These are phyloP conservation scores for Chrysoperla carnea DNA, from an alignment of 1,140 invertebrate species.

Conservation along the genomic window DNA sequence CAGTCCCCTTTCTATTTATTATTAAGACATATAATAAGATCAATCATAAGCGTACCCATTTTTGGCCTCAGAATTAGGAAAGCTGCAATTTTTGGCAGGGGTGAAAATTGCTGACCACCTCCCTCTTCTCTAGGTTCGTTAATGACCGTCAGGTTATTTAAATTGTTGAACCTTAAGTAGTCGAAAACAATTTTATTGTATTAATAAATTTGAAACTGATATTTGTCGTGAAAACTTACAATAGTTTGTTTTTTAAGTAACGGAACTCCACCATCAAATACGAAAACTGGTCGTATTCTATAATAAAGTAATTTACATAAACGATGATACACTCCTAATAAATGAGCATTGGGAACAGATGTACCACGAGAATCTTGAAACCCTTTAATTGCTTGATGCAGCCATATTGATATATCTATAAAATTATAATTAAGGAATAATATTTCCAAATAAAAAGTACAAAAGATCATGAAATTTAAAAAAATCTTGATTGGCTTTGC, in stretches of 20 bases:
- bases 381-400: slow-evolving; percentile 92
- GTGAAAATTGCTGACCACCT: too few species aligned
- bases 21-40: too few species aligned
- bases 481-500: too few species aligned
- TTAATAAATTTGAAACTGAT: too few species aligned
- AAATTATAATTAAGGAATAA: slow-evolving; percentile 6
- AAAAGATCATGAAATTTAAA: slow-evolving; percentile 1
- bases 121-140: too few species aligned
- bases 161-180: too few species aligned
- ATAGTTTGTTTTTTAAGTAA: slow-evolving; percentile 82
- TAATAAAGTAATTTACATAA: slow-evolving; percentile 94
- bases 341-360: slow-evolving; percentile 73
- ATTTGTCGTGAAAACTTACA: slow-evolving; percentile 44
- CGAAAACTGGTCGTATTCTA: slow-evolving; percentile 92
- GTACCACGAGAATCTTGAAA: slow-evolving; percentile 74
- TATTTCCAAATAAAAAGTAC: slow-evolving; percentile 6
- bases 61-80: too few species aligned
- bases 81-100: too few species aligned
- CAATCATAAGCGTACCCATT: too few species aligned
- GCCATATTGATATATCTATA: slow-evolving; percentile 94
- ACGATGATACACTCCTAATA: slow-evolving; percentile 80
- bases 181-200: too few species aligned
- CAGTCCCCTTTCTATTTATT: too few species aligned
- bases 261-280: slow-evolving; percentile 96
- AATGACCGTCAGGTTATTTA: too few species aligned